Evolutionary conservation across 2,797 vertebrate genomes (phyloP), one percentile per base, ranked within the genome.

Genomic region (Sebastes alutus): DNA sequence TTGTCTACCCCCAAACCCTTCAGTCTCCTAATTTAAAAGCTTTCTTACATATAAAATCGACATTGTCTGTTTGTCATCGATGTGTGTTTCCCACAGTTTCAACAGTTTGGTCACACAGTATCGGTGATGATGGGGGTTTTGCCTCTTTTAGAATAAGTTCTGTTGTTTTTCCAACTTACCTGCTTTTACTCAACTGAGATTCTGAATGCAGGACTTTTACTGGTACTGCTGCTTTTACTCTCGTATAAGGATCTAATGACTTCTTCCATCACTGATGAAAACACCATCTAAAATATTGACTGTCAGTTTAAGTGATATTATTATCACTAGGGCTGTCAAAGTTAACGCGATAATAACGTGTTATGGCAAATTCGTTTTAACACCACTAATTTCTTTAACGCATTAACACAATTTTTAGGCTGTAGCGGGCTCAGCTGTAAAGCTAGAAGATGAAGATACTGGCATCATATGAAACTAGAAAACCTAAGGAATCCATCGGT

Each of bases 401-500:
- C 16, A 18, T 46, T 46, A 46, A 46, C 3, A 7, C 42, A 18
- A 46, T 46, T 46, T 46, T 46, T 46, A 46, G 42, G 42, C 3
- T 46, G 16, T 18, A 18, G 42, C 16, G 7, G 16, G 42, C 42
- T 8, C 42, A 46, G 1, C 6, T 46, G 6, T 46, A 2, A 46
- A 46, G 42, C 16, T 46, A 46, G 42, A 46, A 38, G 35, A 18
- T 46, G 42, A 46, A 46, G 16, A 46, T 0, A 46, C 6, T 18
- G 42, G 42, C 0, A 18, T 46, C 42, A 46, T 46, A 46, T 46
- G 0, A 46, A 46, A 46, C 0, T 46, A 46, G 0, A 18, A 46
- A 46, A 2, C 0, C 42, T 46, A 0, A 18, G 0, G 16, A 46
- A 46, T 46, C 1, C 14, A 46, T 18, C 0, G 38, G 38, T 42